Conservation (phyloP, 2,797 vertebrate species). For the Malacoraja senta region DNA sequence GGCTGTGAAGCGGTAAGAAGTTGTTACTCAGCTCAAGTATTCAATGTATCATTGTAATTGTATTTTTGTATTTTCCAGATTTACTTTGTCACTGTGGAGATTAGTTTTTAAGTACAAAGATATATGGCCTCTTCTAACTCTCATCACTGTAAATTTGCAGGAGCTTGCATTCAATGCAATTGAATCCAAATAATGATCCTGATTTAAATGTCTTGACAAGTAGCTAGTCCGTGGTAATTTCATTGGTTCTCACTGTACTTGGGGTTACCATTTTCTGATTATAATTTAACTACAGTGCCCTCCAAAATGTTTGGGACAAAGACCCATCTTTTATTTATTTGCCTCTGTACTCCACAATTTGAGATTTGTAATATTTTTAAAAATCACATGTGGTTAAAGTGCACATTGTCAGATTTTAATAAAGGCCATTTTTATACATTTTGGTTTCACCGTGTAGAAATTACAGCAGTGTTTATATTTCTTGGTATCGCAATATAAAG, state of each 20-base stretch:
- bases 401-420: no score
- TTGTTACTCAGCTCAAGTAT: neutral
- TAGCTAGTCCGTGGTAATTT: neutral
- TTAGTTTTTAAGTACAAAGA: neutral
- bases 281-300: neutral
- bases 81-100: neutral
- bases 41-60: neutral
- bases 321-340: no score
- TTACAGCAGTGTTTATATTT: no score
- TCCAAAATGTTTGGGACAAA: no score
- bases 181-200: neutral
- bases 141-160: neutral
- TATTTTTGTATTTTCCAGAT: neutral
- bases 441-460: no score
- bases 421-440: no score
- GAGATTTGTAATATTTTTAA: no score
- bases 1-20: slow-evolving; percentile 84
- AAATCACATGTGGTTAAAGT: no score
- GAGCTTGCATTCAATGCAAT: neutral
- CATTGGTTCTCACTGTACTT: neutral
- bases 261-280: neutral
- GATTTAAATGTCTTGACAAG: neutral
- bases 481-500: neutral
- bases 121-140: neutral
- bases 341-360: no score